Conservation (phyloP, 2,888 invertebrate species). For the Philhelius pedissequus region DNA sequence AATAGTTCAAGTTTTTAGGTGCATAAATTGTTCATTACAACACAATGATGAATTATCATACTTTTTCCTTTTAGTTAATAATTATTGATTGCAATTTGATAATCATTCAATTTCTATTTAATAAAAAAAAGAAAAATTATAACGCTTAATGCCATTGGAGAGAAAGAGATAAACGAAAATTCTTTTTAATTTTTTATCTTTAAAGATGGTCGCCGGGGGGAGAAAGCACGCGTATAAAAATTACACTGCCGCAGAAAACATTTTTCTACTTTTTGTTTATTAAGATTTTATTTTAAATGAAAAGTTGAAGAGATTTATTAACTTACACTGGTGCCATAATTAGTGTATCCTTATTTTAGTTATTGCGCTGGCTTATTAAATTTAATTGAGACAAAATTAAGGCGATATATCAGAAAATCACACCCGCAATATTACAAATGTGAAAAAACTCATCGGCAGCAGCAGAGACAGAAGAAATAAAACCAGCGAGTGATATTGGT, state of each 20-base stretch:
- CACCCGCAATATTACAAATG: constrained; percentile 65
- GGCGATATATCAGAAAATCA: constrained; percentile 44
- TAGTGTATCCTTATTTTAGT: constrained; percentile 40
- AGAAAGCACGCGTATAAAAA: constrained; percentile 70
- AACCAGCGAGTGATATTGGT: constrained; percentile 45
- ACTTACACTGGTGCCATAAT: constrained; percentile 74
- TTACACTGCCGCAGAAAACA: constrained; percentile 38
- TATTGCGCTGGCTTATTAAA: constrained; percentile 36
- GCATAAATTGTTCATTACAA: background rate
- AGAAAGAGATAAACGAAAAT: constrained; percentile 39
- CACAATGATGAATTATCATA: constrained; percentile 12
- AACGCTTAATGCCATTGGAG: constrained; percentile 13
- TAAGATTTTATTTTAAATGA: constrained; percentile 27
- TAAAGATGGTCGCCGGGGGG: constrained; percentile 71
- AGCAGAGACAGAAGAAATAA: constrained; percentile 60
- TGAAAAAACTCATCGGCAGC: constrained; percentile 50
- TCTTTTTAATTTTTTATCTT: constrained; percentile 7
- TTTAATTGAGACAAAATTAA: constrained; percentile 41
- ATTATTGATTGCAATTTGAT: constrained; percentile 61
- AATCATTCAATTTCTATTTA: constrained; percentile 34
- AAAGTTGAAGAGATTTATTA: constrained; percentile 1
- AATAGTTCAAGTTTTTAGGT: background rate
- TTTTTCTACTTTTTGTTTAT: constrained; percentile 28
- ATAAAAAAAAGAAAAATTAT: background rate
- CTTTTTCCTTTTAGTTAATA: constrained; percentile 1